Evolutionary conservation across 2,113 vertebrate species (phyloP).

Genomic region (Rafetus swinhoei): DNA sequence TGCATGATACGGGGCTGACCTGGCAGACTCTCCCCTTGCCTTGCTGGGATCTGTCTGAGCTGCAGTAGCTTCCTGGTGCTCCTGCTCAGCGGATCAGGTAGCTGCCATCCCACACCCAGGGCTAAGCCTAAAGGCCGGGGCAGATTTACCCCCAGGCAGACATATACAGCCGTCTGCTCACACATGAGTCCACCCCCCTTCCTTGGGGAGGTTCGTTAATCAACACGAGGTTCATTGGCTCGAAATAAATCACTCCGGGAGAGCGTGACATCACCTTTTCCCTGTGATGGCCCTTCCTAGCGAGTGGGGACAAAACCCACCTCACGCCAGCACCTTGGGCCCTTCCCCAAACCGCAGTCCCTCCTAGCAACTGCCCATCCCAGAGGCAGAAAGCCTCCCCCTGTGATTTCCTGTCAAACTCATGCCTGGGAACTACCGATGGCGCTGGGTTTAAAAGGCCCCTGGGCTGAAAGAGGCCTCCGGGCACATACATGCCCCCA

Average conservation of each 20-base stretch:
- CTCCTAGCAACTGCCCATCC: background rate
- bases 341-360: background rate
- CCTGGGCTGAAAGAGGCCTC: background rate
- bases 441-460: background rate
- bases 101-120: background rate
- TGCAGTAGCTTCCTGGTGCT: background rate
- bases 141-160: background rate
- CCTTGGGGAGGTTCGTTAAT: background rate
- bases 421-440: background rate
- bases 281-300: background rate
- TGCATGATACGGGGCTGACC: background rate
- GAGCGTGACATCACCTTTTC: background rate
- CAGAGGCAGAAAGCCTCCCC: background rate
- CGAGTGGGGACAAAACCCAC: background rate
- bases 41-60: background rate
- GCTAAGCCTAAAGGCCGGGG: background rate
- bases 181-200: background rate
- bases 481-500: fast-evolving
- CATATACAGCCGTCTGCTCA: background rate
- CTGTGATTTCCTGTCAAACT: background rate
- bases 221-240: background rate
- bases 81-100: background rate
- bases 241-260: background rate
- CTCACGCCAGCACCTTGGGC: background rate
- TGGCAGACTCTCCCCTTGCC: background rate